Conservation (phyloP, 2,113 vertebrate species). For the Capreolus pygargus region DNA sequence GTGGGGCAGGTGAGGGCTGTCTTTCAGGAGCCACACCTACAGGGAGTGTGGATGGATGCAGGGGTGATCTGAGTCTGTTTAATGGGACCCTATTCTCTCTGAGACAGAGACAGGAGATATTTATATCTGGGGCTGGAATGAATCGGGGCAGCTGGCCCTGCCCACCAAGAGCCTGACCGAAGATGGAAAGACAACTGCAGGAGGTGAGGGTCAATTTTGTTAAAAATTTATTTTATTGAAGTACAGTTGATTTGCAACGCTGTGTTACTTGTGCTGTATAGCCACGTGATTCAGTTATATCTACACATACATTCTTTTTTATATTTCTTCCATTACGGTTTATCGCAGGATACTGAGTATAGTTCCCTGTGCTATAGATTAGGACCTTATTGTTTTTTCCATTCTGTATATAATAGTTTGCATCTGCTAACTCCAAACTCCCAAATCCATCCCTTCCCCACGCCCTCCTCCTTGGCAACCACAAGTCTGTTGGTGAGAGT, state of each 20-base stretch:
- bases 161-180: slow-evolving; percentile 81
- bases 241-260: background rate
- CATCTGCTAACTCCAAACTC: background rate
- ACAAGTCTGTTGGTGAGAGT: background rate
- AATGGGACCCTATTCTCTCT: rapidly evolving
- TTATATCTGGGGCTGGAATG: slow-evolving; percentile 98
- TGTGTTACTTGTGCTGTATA: background rate
- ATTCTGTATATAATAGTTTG: background rate
- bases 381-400: background rate
- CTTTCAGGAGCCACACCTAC: background rate
- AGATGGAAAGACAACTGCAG: rapidly evolving
- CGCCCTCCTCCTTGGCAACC: background rate
- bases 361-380: background rate
- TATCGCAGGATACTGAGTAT: background rate
- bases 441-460: background rate
- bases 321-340: background rate
- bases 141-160: slow-evolving; percentile 93
- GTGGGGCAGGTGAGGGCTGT: background rate
- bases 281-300: background rate
- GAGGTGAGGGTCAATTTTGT: slow-evolving; percentile 50
- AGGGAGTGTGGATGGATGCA: too few relatives aligned
- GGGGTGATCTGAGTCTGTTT: background rate
- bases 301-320: background rate
- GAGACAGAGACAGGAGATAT: slow-evolving; percentile 88
- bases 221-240: background rate